Evolutionary conservation across 2,888 invertebrate genomes (phyloP), one percentile per base, ranked within the genome.

Genomic region (Noctua janthe): DNA sequence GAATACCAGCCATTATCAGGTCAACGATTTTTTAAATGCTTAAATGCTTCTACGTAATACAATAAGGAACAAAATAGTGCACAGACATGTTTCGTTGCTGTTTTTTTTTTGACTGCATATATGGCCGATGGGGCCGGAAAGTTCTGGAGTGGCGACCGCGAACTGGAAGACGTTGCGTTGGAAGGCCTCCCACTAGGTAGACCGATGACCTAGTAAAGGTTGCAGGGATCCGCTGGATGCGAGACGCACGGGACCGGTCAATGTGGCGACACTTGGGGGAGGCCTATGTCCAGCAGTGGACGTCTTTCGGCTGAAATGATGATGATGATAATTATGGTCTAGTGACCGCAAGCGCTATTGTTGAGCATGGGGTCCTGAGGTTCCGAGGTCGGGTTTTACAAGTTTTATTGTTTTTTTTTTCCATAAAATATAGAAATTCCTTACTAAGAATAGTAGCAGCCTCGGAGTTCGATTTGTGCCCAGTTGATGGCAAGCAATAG

Each of bases 1-100:
- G 62, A 43, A 72, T 83, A 62, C 54, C 54, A 54, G 54, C 54
- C 51, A 54, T 70, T 73, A 77, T 54, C 54, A 75, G 81, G 62
- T 76, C 81, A 74, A 71, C 71, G 35, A 29, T 51, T 73, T 43
- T 59, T 35, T 51, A 1, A n/a, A n/a, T n/a, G n/a, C n/a, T n/a
- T n/a, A 72, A 56, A 80, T 56, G 7, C 39, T 66, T 29, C 39
- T 56, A 23, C 47, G 8, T 72, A 29, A 64, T 66, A 10, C 5
- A 62, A 64, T 54, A 66, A 43, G 10, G 13, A 51, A 2, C 13
- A 59, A 59, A 59, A 59, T 56, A 23, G 56, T 56, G 56, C 17
- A 10, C 11, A 66, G 5, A 66, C 20, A 64, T 66, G 20, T 29
- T 29, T 29, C 29, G 29, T 39, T 66, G 59, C n/a, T 59, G n/a